Percentiles rank a stretch among this genome's conserved stretches.
Evolutionary conservation across 2,113 vertebrate species (phyloP).

Genomic region (Phylloscopus whistleri): DNA sequence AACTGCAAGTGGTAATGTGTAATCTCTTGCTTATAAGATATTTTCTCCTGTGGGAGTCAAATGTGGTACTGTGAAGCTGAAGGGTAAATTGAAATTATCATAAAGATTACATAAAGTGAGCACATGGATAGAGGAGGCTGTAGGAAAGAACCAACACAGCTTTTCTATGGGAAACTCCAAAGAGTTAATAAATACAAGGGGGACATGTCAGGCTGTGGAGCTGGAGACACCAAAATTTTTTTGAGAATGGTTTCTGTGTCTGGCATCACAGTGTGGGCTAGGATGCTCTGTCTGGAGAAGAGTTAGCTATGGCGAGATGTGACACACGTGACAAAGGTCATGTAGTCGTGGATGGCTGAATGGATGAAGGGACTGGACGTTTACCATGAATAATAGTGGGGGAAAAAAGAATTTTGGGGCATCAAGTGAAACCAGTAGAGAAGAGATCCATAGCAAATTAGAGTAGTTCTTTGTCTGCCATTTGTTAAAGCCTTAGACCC

Average conservation of each 20-base stretch:
- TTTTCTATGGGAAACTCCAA: neutral
- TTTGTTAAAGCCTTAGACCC: neutral
- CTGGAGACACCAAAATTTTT: neutral
- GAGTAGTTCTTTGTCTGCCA: neutral
- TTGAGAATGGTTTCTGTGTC: neutral
- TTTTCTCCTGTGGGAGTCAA: neutral
- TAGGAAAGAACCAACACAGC: neutral
- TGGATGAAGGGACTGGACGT: neutral
- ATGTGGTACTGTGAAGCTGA: neutral
- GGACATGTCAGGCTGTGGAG: neutral
- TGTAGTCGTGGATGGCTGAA: neutral
- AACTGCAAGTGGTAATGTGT: neutral
- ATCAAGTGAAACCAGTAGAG: neutral
- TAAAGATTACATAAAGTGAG: neutral
- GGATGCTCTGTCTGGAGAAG: neutral
- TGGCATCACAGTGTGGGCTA: neutral
- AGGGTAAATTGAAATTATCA: neutral
- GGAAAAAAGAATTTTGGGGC: neutral
- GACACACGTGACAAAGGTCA: neutral
- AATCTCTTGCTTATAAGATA: neutral
- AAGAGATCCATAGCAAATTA: neutral
- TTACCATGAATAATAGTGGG: neutral
- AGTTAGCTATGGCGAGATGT: neutral
- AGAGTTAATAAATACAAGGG: neutral
- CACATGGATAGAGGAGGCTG: neutral